phyloP scores from a whole-genome alignment of 2,113 vertebrate species.

The Corythornis madagascariensis region DNA sequence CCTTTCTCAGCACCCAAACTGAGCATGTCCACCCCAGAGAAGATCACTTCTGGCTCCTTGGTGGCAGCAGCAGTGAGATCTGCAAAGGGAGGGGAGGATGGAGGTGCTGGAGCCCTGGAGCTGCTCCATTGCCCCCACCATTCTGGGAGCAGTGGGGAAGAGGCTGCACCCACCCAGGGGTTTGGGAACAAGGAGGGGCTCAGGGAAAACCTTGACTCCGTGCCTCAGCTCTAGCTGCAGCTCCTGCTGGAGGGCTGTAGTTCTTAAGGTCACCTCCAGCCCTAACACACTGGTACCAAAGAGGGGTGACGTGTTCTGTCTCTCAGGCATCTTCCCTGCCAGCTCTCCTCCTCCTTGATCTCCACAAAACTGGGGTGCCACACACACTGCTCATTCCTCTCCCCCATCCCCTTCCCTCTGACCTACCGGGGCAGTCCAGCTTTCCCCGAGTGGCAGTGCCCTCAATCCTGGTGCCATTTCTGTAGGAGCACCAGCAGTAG shows the following conservation, averaged over 20 bases:
- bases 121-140: background rate
- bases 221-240: background rate
- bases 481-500: slow-evolving; percentile 92
- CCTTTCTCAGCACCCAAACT: background rate
- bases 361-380: fast-evolving
- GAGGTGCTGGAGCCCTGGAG: background rate
- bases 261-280: background rate
- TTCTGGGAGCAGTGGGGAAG: background rate
- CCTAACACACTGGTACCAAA: background rate
- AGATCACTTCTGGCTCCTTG: slow-evolving; percentile 42
- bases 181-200: background rate
- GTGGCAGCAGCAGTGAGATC: background rate
- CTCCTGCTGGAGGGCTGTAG: fast-evolving
- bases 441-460: slow-evolving; percentile 69
- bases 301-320: background rate
- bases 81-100: background rate
- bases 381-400: background rate
- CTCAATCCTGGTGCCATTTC: slow-evolving; percentile 77
- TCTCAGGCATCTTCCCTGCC: background rate
- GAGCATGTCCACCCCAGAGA: slow-evolving; percentile 48
- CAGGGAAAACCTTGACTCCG: background rate
- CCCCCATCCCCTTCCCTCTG: background rate
- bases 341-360: background rate
- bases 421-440: slow-evolving; percentile 78
- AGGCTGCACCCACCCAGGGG: background rate